Evolutionary conservation across 37 sponge, comb jelly and placozoan genomes (phyloP).

Genomic region (Tethya wilhelma): DNA sequence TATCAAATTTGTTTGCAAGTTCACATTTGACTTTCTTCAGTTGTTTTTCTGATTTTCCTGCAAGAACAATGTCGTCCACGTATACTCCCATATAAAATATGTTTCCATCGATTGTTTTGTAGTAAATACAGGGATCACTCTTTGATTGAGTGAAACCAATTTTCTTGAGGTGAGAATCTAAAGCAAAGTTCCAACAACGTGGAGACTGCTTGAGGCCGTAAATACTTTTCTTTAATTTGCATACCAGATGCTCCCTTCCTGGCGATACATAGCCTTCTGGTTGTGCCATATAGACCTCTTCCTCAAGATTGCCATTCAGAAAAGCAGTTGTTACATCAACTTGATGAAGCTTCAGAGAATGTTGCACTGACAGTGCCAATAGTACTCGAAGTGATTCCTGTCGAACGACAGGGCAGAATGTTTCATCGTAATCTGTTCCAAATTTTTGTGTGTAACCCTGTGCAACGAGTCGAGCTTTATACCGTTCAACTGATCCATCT

Average conservation of each 20-base stretch:
- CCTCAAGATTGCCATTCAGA: slow-evolving; percentile 53
- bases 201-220: slow-evolving; percentile 78
- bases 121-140: slow-evolving; percentile 65
- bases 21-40: slow-evolving; percentile 45
- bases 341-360: slow-evolving; percentile 60
- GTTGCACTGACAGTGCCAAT: slow-evolving; percentile 52
- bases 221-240: slow-evolving; percentile 44
- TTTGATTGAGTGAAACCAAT: slow-evolving; percentile 41
- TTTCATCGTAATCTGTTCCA: slow-evolving; percentile 65
- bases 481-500: slow-evolving; percentile 57
- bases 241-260: slow-evolving; percentile 47
- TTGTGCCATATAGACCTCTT: slow-evolving; percentile 67
- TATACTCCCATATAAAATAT: slow-evolving; percentile 48
- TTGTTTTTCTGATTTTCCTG: slow-evolving; percentile 20
- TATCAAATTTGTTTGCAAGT: slow-evolving; percentile 40
- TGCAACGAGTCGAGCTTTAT: slow-evolving; percentile 52
- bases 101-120: slow-evolving; percentile 11
- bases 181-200: slow-evolving; percentile 53
- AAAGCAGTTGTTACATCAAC: slow-evolving; percentile 60
- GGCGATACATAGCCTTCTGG: slow-evolving; percentile 44
- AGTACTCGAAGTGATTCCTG: slow-evolving; percentile 55
- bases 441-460: too few relatives aligned
- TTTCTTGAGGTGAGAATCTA: slow-evolving; percentile 56
- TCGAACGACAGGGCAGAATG: slow-evolving; percentile 66
- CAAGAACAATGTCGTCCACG: slow-evolving; percentile 58